Conservation (phyloP, 2,888 invertebrate species). For the Caenorhabditis sp. region DNA sequence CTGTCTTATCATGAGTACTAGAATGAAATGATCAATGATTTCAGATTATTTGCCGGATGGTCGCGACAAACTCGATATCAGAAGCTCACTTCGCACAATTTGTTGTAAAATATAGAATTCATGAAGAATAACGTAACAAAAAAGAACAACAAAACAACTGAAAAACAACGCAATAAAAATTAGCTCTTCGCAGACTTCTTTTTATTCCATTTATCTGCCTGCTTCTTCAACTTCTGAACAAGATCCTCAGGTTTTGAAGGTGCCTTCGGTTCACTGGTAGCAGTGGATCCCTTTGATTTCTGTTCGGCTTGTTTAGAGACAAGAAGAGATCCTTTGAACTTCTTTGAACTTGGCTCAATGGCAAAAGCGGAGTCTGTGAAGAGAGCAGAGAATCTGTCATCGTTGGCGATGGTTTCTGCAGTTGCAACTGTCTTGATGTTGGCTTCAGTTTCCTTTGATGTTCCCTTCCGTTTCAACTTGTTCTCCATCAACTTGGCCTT, state of each 20-base stretch:
- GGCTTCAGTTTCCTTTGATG: constrained; percentile 25
- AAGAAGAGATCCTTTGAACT: constrained; percentile 62
- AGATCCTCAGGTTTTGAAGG: constrained; percentile 48
- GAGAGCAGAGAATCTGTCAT: constrained; percentile 79
- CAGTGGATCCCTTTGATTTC: constrained; percentile 23
- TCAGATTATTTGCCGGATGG: constrained; percentile 41
- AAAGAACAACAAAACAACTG: constrained; percentile 23
- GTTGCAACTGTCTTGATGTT: constrained; percentile 62
- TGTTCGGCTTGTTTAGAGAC: constrained; percentile 59
- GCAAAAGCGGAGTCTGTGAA: constrained; percentile 81
- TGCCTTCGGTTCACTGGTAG: constrained; percentile 5
- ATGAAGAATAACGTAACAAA: constrained; percentile 18
- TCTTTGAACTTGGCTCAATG: constrained; percentile 75
- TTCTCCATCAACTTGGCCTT: constrained; percentile 53
- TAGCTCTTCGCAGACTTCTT: constrained; percentile 34
- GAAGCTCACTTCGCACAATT: neutral
- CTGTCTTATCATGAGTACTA: constrained; percentile 12
- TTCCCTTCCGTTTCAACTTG: constrained; percentile 45
- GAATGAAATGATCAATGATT: constrained; percentile 35
- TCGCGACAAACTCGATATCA: constrained; percentile 5
- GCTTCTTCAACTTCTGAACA: constrained; percentile 66
- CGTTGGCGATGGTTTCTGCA: constrained; percentile 70
- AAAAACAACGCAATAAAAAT: constrained; percentile 29
- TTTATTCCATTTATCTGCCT: constrained; percentile 62
- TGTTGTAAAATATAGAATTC: neutral